A percentile compares a stretch with the other conserved stretches of the same genome.
phyloP scores from a whole-genome alignment of 2,888 invertebrate genomes.

The Polyommatus iphigenia region DNA sequence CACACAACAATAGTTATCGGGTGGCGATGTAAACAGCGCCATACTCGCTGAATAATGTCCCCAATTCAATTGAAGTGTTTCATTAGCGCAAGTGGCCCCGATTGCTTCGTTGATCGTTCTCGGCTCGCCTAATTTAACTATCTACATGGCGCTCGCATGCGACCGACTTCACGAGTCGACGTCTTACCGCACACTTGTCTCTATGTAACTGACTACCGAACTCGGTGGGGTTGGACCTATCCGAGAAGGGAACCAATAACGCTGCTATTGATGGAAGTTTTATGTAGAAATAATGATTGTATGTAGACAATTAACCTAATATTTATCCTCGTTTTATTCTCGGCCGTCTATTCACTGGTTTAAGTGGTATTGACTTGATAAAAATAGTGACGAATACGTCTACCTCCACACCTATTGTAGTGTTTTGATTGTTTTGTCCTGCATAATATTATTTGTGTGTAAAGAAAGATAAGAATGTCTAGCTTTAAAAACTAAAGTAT shows the following conservation, averaged over 20 bases:
- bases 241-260: conserved; percentile 9
- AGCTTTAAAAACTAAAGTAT: neutral
- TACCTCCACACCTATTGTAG: neutral
- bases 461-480: neutral
- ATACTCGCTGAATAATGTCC: conserved; percentile 72
- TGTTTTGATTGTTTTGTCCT: neutral
- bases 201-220: neutral
- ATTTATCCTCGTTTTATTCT: conserved; percentile 22
- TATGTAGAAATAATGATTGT: conserved; percentile 21
- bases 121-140: conserved; percentile 44
- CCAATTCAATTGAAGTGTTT: conserved; percentile 80
- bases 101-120: conserved; percentile 75
- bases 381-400: neutral
- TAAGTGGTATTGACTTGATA: neutral
- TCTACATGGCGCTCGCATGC: conserved; percentile 57
- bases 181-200: conserved; percentile 18
- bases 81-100: conserved; percentile 80
- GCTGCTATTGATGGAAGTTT: conserved; percentile 9
- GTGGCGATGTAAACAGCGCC: conserved; percentile 63
- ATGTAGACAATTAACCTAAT: conserved; percentile 18
- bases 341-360: neutral
- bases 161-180: conserved; percentile 33
- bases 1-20: conserved; percentile 50
- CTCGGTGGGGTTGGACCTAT: neutral
- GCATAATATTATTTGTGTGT: neutral